Conservation (phyloP, 2,797 vertebrate genomes). For the Crotalus adamanteus region DNA sequence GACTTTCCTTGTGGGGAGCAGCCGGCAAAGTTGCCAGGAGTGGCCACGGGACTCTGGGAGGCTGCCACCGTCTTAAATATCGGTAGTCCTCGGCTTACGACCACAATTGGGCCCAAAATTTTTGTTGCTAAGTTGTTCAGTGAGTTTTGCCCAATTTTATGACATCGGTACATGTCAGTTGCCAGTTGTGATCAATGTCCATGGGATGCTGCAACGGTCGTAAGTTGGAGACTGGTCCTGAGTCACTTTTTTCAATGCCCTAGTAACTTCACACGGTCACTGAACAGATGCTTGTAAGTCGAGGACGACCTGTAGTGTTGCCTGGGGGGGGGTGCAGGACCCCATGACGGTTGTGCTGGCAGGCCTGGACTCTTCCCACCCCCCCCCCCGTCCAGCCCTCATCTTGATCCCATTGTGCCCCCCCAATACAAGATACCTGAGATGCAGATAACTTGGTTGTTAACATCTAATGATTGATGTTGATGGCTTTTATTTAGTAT, state of each 20-base stretch:
- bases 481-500: no score
- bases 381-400: not conserved
- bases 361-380: not conserved
- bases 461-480: no score
- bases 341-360: accelerated
- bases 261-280: not conserved
- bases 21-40: not conserved
- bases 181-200: not conserved
- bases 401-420: accelerated
- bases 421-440: no score
- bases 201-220: not conserved
- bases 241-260: not conserved
- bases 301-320: not conserved
- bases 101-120: not conserved
- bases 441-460: no score
- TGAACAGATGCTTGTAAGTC: no score
- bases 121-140: not conserved
- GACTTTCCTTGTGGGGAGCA: no score
- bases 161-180: not conserved
- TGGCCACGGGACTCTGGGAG: accelerated
- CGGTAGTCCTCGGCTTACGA: not conserved
- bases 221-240: not conserved
- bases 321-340: not conserved
- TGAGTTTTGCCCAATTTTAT: not conserved
- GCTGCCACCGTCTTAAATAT: not conserved